phyloP scores from a whole-genome alignment of 2,113 vertebrate species.

The Anolis sagrei region DNA sequence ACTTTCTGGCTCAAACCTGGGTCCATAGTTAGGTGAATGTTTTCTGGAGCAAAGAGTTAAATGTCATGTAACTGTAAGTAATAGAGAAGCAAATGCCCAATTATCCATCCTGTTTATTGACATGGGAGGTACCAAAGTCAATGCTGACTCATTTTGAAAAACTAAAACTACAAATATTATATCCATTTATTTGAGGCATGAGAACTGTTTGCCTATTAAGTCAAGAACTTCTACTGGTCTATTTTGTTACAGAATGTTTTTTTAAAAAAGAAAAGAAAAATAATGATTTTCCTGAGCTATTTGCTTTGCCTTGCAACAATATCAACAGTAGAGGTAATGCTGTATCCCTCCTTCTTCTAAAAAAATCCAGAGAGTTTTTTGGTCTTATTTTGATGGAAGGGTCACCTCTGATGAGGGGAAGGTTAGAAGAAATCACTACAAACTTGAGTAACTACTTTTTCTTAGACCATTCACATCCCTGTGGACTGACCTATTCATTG shows the following conservation, averaged over 20 bases:
- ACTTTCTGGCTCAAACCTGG: not conserved
- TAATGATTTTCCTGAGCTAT: slow-evolving; percentile 52
- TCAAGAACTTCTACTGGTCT: slow-evolving; percentile 21
- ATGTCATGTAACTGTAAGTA: slow-evolving; percentile 27
- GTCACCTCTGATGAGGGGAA: slow-evolving; percentile 68
- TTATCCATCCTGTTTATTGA: slow-evolving; percentile 6
- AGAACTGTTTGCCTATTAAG: slow-evolving; percentile 29
- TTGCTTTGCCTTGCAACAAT: slow-evolving; percentile 54
- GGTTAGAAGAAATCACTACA: slow-evolving; percentile 69
- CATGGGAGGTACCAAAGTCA: slow-evolving; percentile 1
- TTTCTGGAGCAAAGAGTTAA: slow-evolving; percentile 7
- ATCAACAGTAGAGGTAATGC: not conserved
- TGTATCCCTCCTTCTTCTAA: not conserved
- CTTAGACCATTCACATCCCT: slow-evolving; percentile 45
- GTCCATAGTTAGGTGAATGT: not conserved
- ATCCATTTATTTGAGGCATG: slow-evolving; percentile 21
- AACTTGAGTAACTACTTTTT: slow-evolving; percentile 46
- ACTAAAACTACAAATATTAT: not conserved
- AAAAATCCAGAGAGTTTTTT: slow-evolving; percentile 34
- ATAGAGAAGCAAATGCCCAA: slow-evolving; percentile 23
- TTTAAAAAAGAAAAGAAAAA: slow-evolving; percentile 5
- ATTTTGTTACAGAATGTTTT: slow-evolving; percentile 32
- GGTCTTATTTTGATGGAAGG: slow-evolving; percentile 53
- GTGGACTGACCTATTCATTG: slow-evolving; percentile 76
- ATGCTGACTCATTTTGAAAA: not conserved